These are phyloP conservation scores for Hexactinellida sp. DNA, from an alignment of 37 sponge, comb jelly and placozoan species.

Conservation along the genomic window DNA sequence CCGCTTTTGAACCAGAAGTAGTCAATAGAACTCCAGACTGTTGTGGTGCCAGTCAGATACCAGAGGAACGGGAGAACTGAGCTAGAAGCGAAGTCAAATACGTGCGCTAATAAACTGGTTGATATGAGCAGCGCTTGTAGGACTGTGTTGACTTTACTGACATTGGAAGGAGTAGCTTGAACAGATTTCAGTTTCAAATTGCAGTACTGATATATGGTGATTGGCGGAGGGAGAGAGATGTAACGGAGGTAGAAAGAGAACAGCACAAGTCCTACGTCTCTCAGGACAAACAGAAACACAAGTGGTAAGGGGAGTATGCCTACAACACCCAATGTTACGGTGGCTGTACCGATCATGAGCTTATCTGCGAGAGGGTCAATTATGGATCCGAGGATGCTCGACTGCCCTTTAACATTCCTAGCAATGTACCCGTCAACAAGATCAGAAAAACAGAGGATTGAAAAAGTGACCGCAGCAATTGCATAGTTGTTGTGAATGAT, in stretches of 20 bases:
- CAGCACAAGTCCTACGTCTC: conserved; percentile 49
- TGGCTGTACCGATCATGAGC: conserved; percentile 37
- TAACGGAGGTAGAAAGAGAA: conserved; percentile 62
- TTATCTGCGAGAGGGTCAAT: conserved; percentile 87
- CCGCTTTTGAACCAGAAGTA: background rate
- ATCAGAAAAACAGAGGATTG: conserved; percentile 47
- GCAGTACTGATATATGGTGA: conserved; percentile 47
- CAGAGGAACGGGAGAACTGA: conserved; percentile 46
- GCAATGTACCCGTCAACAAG: conserved; percentile 73
- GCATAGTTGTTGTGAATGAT: conserved; percentile 34
- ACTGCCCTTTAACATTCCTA: conserved; percentile 46
- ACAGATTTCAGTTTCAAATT: conserved; percentile 55
- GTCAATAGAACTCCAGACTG: background rate
- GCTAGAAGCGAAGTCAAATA: conserved; percentile 33
- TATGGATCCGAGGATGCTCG: conserved; percentile 48
- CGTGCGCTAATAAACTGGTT: conserved; percentile 38
- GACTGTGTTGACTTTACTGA: conserved; percentile 69
- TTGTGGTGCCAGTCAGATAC: conserved; percentile 20
- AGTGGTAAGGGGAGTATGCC: conserved; percentile 52
- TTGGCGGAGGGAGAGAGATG: conserved; percentile 69
- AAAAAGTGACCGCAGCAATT: conserved; percentile 40
- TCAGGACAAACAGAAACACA: conserved; percentile 33
- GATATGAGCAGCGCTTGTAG: conserved; percentile 47
- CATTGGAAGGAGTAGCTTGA: conserved; percentile 43
- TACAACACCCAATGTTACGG: conserved; percentile 34